Base-by-base conservation (phyloP, 2,888 invertebrate species). In the Nomada goodeniana region DNA sequence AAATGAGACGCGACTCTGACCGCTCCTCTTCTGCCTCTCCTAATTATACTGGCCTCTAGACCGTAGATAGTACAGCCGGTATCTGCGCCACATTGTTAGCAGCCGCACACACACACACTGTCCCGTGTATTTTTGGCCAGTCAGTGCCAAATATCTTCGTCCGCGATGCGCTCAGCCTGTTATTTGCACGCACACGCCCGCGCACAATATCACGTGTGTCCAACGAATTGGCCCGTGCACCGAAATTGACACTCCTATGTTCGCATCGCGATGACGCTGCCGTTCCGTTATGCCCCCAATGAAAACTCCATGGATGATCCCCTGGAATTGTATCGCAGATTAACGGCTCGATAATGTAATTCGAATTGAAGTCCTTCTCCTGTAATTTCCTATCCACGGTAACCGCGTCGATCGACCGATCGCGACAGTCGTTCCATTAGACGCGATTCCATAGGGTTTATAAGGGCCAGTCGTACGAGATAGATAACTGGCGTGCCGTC, bases 71-170 rank as follows among this genome's bases (percentile, higher is more conserved):
- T 53, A 23, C 26, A 53, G 29, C 23, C 26, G 69, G 70, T 76
- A 70, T 71, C 71, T 76, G 71, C 76, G 76, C 36, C 55, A 53
- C 59, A 65, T 75, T 71, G 65, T 80, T 50, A 59, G 44, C 63
- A 29, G 29, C 42, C 47, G n/a, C 53, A 26, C 42, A 44, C 68
- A 59, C 68, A 26, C 52, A 26, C 50, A 42, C 20, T 26, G 13
- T 26, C 55, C 36, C 55, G 70, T 23, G 73, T 80, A 80, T 82
- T 82, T 78, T 80, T 65, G 70, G 73, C 61, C 47, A 60, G 72
- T 63, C 73, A 67, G 72, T 80, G 79, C 72, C 69, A 65, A 82
- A 76, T 82, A 76, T 80, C 74, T 82, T 74, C 50, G 60, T 15
- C 13, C 55, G 64, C 60, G 52, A 65, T 61, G 63, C 52, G 61